Percentiles rank a stretch among this genome's conserved stretches.
These are phyloP conservation scores for Sphaerophoria taeniata DNA, from an alignment of 2,888 invertebrate species.

Conservation along the genomic window DNA sequence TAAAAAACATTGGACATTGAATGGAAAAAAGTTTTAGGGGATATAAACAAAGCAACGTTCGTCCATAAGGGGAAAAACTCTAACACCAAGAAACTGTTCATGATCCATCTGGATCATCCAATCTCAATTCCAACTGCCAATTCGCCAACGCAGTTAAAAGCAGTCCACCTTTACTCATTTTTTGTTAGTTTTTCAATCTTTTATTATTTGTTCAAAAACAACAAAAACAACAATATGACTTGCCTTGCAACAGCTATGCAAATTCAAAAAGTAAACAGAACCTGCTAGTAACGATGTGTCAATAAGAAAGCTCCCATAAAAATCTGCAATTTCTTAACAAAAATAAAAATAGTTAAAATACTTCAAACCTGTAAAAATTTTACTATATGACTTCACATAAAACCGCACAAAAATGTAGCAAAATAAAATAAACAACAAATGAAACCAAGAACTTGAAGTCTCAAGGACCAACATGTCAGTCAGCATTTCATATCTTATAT, in stretches of 20 bases:
- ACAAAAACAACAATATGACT: neutral
- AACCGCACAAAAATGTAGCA: neutral
- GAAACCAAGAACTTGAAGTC: neutral
- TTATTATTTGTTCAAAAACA: too few relatives aligned
- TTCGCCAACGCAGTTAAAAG: too few relatives aligned
- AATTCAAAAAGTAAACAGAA: neutral
- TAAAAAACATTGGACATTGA: too few relatives aligned
- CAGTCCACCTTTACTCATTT: too few relatives aligned
- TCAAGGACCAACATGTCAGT: constrained; percentile 6
- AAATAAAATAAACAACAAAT: neutral
- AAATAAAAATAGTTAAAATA: constrained; percentile 14
- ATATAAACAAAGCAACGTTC: too few relatives aligned
- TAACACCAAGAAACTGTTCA: too few relatives aligned
- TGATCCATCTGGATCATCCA: too few relatives aligned
- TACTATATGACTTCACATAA: neutral
- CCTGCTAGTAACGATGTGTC: constrained; percentile 29
- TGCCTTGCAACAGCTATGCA: neutral
- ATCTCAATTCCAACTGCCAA: too few relatives aligned
- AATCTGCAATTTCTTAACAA: neutral
- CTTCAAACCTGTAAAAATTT: constrained; percentile 25
- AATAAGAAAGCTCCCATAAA: neutral
- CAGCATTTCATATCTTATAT: constrained; percentile 10
- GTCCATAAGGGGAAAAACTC: too few relatives aligned
- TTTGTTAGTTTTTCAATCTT: too few relatives aligned
- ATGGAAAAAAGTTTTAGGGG: too few relatives aligned